Base-by-base conservation (phyloP, 2,797 vertebrate genomes). In the Propithecus perrieri region DNA sequence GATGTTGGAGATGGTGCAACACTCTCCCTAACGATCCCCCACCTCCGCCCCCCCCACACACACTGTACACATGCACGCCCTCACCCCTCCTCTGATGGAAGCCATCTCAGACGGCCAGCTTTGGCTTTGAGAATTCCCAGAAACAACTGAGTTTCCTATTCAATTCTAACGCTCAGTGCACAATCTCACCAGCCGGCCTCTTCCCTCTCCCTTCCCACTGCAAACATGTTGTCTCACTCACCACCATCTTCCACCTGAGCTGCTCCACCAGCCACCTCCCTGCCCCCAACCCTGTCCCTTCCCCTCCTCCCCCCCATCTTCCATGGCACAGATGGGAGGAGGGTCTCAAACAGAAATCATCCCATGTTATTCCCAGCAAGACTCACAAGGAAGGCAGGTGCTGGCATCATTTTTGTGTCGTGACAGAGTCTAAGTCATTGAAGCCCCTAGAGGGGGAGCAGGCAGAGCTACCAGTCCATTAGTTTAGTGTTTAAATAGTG, bases 91-190 rank as follows among this genome's bases (percentile, higher is more conserved):
- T 95, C 81, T 35, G 33, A 79, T 30, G 41, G 59, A 85, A 96
- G 88, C 50, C 81, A 85, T 97, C 71, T 94, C 67, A 75, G 85
- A 91, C n/a, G 90, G 67, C 33, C 41, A 90, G 80, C 59, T 95
- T 96, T 83, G 81, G 85, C 88, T 97, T 71, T 69, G 50, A 69
- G 48, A 91, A 95, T 94, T 94, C 85, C 61, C 69, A 20, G 24
- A 65, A 97, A 86, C 80, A 71, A 94, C 2, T 41, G 55, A 59
- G 55, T 76, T 95, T 93, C 55, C 43, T 61, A 67, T 71, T 89
- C 76, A 43, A 18, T 94, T 91, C 88, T 48, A 92, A 67, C 17
- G 43, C 43, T 91, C 33, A 14, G 88, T 83, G 79, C n/a, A 61
- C 2, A 13, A 30, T 63, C 84, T 93, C 43, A 1, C 55, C 79